Percentiles rank a stretch among this genome's conserved stretches.
These are phyloP conservation scores for Falco cherrug DNA, from an alignment of 2,797 vertebrate species.

Conservation along the genomic window DNA sequence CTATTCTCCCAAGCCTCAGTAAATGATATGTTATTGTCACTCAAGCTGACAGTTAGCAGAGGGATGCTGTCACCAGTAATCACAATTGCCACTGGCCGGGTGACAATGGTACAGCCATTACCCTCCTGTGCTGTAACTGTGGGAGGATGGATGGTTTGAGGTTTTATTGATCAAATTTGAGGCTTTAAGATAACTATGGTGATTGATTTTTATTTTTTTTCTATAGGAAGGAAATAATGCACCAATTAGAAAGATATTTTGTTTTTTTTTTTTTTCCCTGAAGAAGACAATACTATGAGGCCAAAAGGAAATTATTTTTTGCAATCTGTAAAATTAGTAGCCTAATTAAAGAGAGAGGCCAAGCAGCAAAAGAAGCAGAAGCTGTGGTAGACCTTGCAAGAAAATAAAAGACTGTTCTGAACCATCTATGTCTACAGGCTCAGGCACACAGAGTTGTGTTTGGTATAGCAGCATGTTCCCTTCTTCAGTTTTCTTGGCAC, in stretches of 20 bases:
- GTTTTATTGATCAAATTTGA: not conserved
- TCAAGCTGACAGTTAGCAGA: constrained; percentile 6
- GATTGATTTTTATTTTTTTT: not conserved
- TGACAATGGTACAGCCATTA: not conserved
- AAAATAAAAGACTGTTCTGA: not conserved
- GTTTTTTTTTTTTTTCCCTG: not conserved
- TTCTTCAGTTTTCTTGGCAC: not conserved
- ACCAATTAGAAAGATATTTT: not conserved
- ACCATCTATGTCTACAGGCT: not conserved
- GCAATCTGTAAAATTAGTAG: not conserved
- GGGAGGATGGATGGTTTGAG: not conserved
- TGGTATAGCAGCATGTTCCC: not conserved
- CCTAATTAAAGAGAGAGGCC: not conserved
- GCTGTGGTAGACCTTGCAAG: not conserved
- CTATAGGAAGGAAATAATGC: not conserved
- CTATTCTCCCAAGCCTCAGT: not conserved
- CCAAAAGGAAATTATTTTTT: not conserved
- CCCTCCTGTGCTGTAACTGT: not conserved
- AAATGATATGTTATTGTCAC: not conserved
- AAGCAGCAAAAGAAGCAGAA: not conserved
- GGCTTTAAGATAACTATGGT: not conserved
- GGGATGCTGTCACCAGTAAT: not conserved
- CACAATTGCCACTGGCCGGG: not conserved
- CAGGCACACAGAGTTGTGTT: not conserved
- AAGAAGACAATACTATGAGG: not conserved